Percentiles rank a stretch among this genome's conserved stretches.
Conservation (phyloP, 2,888 invertebrate genomes). For the Tetranychus piercei region DNA sequence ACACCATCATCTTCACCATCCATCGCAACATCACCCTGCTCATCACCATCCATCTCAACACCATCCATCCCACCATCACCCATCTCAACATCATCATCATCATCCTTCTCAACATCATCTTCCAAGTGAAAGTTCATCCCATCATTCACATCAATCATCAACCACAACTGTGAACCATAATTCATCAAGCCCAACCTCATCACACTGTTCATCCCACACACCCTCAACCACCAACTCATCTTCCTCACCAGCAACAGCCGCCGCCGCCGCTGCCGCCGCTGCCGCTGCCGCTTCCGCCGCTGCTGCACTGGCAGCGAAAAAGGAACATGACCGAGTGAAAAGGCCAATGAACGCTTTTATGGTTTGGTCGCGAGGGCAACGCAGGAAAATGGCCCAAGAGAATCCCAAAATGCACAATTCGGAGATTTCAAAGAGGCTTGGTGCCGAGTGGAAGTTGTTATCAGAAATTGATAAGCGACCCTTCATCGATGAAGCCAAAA, state of each 20-base stretch:
- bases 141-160: constrained; percentile 5
- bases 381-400: constrained; percentile 95
- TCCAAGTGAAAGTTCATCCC: neutral
- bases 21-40: neutral
- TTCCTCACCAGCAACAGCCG: neutral
- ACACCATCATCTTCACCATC: neutral
- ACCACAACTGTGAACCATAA: neutral
- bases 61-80: neutral
- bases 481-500: constrained; percentile 92
- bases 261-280: neutral
- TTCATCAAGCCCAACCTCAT: neutral
- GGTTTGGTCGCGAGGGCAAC: constrained; percentile 96
- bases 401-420: constrained; percentile 99
- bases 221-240: neutral
- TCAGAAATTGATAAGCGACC: constrained; percentile 90
- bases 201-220: neutral
- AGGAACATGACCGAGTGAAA: constrained; percentile 62
- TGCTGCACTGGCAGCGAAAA: neutral
- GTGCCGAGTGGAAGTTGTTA: constrained; percentile 93
- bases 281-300: neutral
- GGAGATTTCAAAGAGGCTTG: constrained; percentile 87
- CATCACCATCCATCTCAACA: neutral
- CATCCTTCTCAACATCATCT: neutral
- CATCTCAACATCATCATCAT: neutral
- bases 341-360: constrained; percentile 74